Evolutionary conservation across 2,888 invertebrate species (phyloP), one percentile per base, ranked within the genome.

Genomic region (Asteroscopus sphinx): DNA sequence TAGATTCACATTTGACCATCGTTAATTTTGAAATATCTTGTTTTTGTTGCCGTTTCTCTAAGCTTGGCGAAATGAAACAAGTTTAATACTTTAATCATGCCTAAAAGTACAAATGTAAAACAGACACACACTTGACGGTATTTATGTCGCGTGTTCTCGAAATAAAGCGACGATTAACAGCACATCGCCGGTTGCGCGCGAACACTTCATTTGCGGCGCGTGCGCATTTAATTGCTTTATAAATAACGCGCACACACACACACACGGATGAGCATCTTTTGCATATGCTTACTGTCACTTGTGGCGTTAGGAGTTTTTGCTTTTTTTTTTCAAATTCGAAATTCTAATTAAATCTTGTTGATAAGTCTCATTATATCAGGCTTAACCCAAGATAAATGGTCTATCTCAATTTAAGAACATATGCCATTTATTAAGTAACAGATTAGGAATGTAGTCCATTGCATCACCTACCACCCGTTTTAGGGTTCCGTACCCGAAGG

Each of bases 211-310:
- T 67, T 69, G 67, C 61, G 66, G 66, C 76, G 69, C 68, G 48
- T 26, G 59, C 69, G 60, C 64, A 73, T 62, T 67, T 81, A 83
- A 85, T 84, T 85, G 71, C 79, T 83, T 77, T 83, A 84, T 79
- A 82, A 84, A 84, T 84, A 84, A 60, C 46, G 44, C 51, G 44
- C 30, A 32, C 36, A 48, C 30, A 40, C 30, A 28, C 12, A n/a
- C 4, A 9, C 12, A 13, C n/a, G 26, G 17, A 21, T 12, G 30
- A 8, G 8, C 7, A 45, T 8, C 25, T 2, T 3, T 17, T n/a
- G 16, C 36, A 17, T 37, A 32, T 7, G n/a, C 26, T 21, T 21
- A 21, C 6, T 36, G 26, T 33, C 13, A 16, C 11, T 37, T 25
- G 15, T 33, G 12, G 4, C 15, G 46, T 17, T 13, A 1, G 25